Percentiles rank a stretch among this genome's conserved stretches.
Evolutionary conservation across 35 echinoderm and acorn worm genomes (phyloP).

Genomic region (Ophiothrix spiculata): DNA sequence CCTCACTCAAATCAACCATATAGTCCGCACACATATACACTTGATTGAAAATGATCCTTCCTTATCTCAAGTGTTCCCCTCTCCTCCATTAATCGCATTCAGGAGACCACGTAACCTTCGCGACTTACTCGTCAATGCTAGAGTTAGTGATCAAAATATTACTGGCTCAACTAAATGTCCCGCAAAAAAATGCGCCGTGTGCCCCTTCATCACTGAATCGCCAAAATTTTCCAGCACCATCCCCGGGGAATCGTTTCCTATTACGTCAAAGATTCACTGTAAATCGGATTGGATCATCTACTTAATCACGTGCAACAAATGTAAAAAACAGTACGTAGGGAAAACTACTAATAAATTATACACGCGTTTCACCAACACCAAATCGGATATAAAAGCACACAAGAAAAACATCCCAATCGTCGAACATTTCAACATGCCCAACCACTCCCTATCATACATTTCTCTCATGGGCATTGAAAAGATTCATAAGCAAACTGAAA

Average conservation of each 20-base stretch:
- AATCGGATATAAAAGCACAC: not conserved
- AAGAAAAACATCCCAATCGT: not conserved
- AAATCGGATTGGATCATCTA: not conserved
- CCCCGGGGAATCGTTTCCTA: not conserved
- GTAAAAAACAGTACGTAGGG: not conserved
- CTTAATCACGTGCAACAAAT: not conserved
- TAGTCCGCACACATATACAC: not conserved
- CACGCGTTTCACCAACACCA: not conserved
- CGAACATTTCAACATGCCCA: not conserved
- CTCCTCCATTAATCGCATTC: not conserved
- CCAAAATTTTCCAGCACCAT: not conserved
- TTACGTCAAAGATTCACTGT: not conserved
- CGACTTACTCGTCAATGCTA: not conserved
- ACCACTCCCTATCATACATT: not conserved
- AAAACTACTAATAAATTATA: not conserved
- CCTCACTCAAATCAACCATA: not conserved
- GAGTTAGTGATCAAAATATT: not conserved
- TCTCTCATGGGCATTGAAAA: not conserved
- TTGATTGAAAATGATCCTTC: not conserved
- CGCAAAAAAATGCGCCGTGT: not conserved
- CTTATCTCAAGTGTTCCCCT: not conserved
- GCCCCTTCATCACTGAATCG: not conserved
- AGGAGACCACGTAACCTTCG: not conserved
- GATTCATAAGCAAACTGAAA: not conserved
- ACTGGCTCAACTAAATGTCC: not conserved